Conservation (phyloP, 2,888 invertebrate genomes). For the Pachycephus smyrnensis region DNA sequence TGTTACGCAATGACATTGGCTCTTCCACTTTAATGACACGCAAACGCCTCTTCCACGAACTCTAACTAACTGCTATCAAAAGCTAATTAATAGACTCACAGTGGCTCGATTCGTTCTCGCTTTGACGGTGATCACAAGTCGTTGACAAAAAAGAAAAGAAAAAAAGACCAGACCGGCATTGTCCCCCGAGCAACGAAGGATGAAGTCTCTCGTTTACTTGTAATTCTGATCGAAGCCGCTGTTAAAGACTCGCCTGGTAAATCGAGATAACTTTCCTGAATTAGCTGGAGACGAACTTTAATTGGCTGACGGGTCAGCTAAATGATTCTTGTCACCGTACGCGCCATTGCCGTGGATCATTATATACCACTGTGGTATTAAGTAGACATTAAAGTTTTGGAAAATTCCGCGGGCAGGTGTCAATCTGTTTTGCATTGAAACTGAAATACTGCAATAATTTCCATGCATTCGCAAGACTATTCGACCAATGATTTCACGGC, state of each 20-base stretch:
- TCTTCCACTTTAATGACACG: not conserved
- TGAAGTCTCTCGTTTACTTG: constrained; percentile 1
- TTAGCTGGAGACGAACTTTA: not conserved
- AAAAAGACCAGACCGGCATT: not conserved
- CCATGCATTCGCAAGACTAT: too few relatives aligned
- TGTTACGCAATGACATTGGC: not conserved
- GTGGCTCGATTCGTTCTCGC: not conserved
- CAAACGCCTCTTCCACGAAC: not conserved
- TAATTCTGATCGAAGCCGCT: not conserved
- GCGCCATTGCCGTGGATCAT: not conserved
- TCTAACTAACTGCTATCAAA: not conserved
- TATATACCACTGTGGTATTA: not conserved
- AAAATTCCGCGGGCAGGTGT: too few relatives aligned
- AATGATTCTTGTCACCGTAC: not conserved
- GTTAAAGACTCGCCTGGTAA: not conserved
- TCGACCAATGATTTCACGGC: not conserved
- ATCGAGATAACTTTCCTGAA: not conserved
- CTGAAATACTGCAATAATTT: not conserved
- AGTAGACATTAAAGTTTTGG: not conserved
- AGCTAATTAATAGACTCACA: not conserved
- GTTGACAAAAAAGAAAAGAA: not conserved
- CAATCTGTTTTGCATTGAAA: not conserved
- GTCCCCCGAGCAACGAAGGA: constrained; percentile 3
- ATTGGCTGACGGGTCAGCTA: not conserved
- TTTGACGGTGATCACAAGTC: constrained; percentile 1